These are phyloP conservation scores for Lycodopsis pacificus DNA, from an alignment of 2,797 vertebrate species.

Conservation along the genomic window DNA sequence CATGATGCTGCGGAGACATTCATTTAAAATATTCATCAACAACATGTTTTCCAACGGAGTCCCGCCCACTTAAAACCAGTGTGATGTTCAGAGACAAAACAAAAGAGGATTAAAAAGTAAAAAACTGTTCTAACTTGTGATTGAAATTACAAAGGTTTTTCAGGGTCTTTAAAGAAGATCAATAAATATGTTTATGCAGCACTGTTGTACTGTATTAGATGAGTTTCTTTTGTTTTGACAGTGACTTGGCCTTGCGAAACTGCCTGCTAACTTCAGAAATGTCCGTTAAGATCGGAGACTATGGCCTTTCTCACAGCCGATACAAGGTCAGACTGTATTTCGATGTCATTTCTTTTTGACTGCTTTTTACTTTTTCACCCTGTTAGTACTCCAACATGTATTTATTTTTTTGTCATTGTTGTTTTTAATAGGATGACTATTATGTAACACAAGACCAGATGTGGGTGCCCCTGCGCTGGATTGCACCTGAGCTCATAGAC, in stretches of 20 bases:
- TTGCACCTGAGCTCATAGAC: constrained; percentile 97
- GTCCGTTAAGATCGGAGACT: constrained; percentile 97
- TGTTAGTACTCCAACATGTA: not conserved
- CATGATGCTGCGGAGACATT: not conserved
- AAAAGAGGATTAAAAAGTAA: not conserved
- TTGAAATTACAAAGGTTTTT: not conserved
- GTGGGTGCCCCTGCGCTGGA: constrained; percentile 98
- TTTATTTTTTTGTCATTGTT: not conserved
- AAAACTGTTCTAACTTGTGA: not conserved
- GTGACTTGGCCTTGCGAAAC: constrained; percentile 95
- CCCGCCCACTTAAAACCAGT: not conserved
- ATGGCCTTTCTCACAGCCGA: constrained; percentile 93
- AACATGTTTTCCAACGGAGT: not conserved
- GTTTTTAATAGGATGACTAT: constrained; percentile 92
- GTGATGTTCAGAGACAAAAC: not conserved
- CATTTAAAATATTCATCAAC: not conserved
- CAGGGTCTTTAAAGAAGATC: not conserved
- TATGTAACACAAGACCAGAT: constrained; percentile 97
- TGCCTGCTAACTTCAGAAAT: constrained; percentile 94
- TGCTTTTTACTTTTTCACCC: not conserved
- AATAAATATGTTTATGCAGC: not conserved
- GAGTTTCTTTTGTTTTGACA: constrained; percentile 64
- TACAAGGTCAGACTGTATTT: constrained; percentile 87
- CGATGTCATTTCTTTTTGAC: not conserved
- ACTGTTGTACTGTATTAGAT: not conserved